These are phyloP conservation scores for Apistogramma diplotaenia DNA, from an alignment of 2,113 vertebrate species.

Conservation along the genomic window DNA sequence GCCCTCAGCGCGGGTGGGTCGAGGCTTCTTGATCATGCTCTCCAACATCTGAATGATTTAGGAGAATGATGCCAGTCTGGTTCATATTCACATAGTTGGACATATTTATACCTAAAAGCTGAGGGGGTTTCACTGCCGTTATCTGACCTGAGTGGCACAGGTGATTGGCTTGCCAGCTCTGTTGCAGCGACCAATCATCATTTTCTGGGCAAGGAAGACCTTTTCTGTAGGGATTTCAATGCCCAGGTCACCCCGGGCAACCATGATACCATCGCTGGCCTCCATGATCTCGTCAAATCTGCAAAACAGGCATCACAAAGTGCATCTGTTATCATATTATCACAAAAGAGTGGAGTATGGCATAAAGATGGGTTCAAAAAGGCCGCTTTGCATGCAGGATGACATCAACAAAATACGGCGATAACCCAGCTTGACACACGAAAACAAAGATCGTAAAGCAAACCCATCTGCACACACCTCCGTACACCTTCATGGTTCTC, in stretches of 20 bases:
- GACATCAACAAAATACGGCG: too few species aligned
- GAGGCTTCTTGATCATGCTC: slow-evolving; percentile 99
- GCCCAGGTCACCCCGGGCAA: slow-evolving; percentile 95
- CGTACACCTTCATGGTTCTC: slow-evolving; percentile 98
- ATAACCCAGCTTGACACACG: too few species aligned
- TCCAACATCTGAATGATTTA: slow-evolving; percentile 87
- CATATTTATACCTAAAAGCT: neutral
- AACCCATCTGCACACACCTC: slow-evolving; percentile 74
- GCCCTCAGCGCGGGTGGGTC: slow-evolving; percentile 94
- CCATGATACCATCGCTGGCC: slow-evolving; percentile 98
- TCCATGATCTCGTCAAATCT: slow-evolving; percentile 99
- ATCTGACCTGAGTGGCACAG: slow-evolving; percentile 92
- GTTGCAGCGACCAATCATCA: slow-evolving; percentile 99
- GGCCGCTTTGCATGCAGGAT: neutral
- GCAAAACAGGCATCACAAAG: neutral
- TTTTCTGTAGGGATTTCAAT: slow-evolving; percentile 98
- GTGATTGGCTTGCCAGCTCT: slow-evolving; percentile 95
- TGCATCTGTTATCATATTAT: neutral
- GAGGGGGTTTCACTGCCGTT: neutral
- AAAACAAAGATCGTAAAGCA: neutral
- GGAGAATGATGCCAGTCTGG: neutral
- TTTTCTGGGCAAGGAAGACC: slow-evolving; percentile 97
- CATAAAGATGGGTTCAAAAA: neutral
- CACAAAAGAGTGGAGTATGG: neutral
- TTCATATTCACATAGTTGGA: neutral